These are phyloP conservation scores for Rhyacophila evoluta DNA, from an alignment of 2,888 invertebrate species.

Conservation along the genomic window DNA sequence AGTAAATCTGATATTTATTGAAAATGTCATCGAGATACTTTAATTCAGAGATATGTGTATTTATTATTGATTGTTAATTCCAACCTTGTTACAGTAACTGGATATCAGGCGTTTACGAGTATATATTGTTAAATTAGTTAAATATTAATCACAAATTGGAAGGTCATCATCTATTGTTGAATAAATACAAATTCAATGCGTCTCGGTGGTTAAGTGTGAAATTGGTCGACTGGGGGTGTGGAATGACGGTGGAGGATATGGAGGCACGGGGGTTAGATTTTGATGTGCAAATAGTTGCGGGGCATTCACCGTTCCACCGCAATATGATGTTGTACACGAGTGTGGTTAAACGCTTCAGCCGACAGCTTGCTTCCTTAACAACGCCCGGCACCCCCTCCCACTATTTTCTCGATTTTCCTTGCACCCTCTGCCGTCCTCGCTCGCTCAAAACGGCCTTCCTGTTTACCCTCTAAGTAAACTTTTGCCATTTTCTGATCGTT, in stretches of 20 bases:
- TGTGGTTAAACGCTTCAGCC: slow-evolving; percentile 37
- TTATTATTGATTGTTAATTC: too few relatives aligned
- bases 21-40: too few relatives aligned
- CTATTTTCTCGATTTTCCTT: neutral
- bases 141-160: too few relatives aligned
- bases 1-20: too few relatives aligned
- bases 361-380: slow-evolving; percentile 28
- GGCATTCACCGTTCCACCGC: slow-evolving; percentile 26
- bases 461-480: neutral
- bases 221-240: neutral
- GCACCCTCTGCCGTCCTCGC: neutral
- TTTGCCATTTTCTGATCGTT: neutral
- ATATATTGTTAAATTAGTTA: too few relatives aligned
- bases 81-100: too few relatives aligned
- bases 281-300: slow-evolving; percentile 15
- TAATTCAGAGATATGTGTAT: too few relatives aligned
- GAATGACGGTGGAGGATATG: too few relatives aligned
- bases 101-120: too few relatives aligned
- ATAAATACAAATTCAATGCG: neutral
- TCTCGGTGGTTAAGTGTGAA: neutral
- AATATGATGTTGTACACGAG: slow-evolving; percentile 41
- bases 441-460: neutral
- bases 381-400: neutral
- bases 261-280: neutral
- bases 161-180: too few relatives aligned